These are phyloP conservation scores for Bujurquina vittata DNA, from an alignment of 2,113 vertebrate genomes.

Conservation along the genomic window DNA sequence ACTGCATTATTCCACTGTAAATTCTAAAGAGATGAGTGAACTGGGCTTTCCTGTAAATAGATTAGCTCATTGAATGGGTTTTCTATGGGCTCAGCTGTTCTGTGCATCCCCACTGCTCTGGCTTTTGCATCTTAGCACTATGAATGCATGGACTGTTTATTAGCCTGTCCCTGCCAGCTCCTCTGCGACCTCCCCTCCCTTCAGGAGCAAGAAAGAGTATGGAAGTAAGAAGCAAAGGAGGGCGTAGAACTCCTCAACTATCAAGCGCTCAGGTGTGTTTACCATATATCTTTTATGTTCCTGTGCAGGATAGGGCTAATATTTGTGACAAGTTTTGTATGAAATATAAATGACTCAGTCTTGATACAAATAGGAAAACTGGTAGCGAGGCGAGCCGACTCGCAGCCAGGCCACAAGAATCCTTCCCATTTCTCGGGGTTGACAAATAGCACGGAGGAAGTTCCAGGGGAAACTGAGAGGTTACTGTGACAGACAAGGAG, in stretches of 20 bases:
- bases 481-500: constrained; percentile 98
- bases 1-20: constrained; percentile 64
- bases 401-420: constrained; percentile 59
- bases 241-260: constrained; percentile 52
- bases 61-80: constrained; percentile 68
- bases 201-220: constrained; percentile 41
- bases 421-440: constrained; percentile 78
- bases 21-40: constrained; percentile 66
- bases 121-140: constrained; percentile 72
- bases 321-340: constrained; percentile 84
- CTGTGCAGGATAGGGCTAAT: constrained; percentile 81
- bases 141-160: constrained; percentile 68
- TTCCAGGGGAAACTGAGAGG: constrained; percentile 86
- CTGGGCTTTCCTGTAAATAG: constrained; percentile 65
- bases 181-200: constrained; percentile 55
- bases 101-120: constrained; percentile 55
- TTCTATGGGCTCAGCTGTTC: constrained; percentile 67
- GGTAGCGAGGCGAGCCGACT: constrained; percentile 63
- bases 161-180: constrained; percentile 60
- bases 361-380: constrained; percentile 85
- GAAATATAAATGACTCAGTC: constrained; percentile 89
- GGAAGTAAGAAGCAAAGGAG: constrained; percentile 43
- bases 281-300: constrained; percentile 79
- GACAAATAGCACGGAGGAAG: constrained; percentile 90
- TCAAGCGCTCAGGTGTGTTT: constrained; percentile 74